Evolutionary conservation across 2,888 invertebrate species (phyloP).

Genomic region (Cephus pygmeus): DNA sequence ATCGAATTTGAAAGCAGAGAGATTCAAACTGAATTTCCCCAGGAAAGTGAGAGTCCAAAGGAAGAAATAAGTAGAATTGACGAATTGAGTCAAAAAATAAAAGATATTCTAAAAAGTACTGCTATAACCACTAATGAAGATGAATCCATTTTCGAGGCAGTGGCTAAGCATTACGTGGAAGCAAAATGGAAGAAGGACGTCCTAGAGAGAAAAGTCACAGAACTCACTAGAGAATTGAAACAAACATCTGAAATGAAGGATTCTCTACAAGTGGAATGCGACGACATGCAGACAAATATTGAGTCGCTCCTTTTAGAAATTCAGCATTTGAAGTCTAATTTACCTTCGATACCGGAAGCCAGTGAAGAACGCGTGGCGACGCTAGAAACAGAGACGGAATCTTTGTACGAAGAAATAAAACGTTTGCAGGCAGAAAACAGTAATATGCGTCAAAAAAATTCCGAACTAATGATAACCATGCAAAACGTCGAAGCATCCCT

Average conservation of each 20-base stretch:
- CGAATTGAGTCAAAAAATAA: slow-evolving; percentile 59
- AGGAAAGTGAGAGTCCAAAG: slow-evolving; percentile 12
- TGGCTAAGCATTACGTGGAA: slow-evolving; percentile 53
- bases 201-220: slow-evolving; percentile 60
- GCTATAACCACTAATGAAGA: slow-evolving; percentile 59
- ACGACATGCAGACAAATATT: slow-evolving; percentile 60
- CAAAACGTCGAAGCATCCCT: slow-evolving; percentile 63
- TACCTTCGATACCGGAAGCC: slow-evolving; percentile 61
- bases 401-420: slow-evolving; percentile 63
- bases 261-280: slow-evolving; percentile 53
- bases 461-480: slow-evolving; percentile 42
- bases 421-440: slow-evolving; percentile 63
- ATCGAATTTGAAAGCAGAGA: slow-evolving; percentile 18
- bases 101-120: slow-evolving; percentile 60
- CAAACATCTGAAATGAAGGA: slow-evolving; percentile 52
- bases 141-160: slow-evolving; percentile 46
- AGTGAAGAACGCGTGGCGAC: slow-evolving; percentile 58
- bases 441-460: slow-evolving; percentile 40
- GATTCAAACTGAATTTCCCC: slow-evolving; percentile 26
- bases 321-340: slow-evolving; percentile 52
- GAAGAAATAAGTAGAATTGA: slow-evolving; percentile 27
- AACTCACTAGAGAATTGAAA: slow-evolving; percentile 54
- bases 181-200: slow-evolving; percentile 60
- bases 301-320: slow-evolving; percentile 54
- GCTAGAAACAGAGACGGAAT: slow-evolving; percentile 60